Conservation (phyloP, 2,888 invertebrate genomes). For the Monopis laevigella region DNA sequence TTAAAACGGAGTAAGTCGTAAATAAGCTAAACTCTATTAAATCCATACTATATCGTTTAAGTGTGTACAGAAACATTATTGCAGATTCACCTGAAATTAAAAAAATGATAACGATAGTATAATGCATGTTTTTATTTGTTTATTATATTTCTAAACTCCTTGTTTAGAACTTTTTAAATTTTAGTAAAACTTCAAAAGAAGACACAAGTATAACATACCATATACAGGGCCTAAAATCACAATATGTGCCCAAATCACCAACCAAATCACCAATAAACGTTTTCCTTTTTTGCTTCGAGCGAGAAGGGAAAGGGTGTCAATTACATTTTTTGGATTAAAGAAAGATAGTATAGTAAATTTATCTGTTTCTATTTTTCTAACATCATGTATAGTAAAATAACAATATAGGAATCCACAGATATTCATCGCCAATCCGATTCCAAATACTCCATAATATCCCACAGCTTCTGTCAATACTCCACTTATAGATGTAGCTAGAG, state of each 20-base stretch:
- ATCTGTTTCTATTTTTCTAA: conserved; percentile 22
- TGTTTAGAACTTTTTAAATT: background rate
- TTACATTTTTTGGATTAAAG: conserved; percentile 42
- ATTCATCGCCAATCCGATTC: conserved; percentile 36
- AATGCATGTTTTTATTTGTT: background rate
- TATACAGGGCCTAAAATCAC: conserved; percentile 50
- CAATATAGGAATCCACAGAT: conserved; percentile 42
- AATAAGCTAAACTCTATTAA: conserved; percentile 60
- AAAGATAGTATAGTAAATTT: conserved; percentile 23
- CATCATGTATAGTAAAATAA: conserved; percentile 41
- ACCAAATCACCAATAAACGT: conserved; percentile 33
- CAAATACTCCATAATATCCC: conserved; percentile 55
- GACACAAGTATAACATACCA: conserved; percentile 31
- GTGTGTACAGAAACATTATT: conserved; percentile 53
- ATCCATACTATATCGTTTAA: conserved; percentile 61
- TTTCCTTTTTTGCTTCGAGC: conserved; percentile 31
- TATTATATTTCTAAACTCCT: background rate
- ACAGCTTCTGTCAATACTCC: conserved; percentile 53
- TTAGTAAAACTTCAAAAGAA: background rate
- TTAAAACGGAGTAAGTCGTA: conserved; percentile 49
- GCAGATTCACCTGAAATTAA: conserved; percentile 57
- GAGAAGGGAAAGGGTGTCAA: conserved; percentile 49
- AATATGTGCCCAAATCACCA: conserved; percentile 48
- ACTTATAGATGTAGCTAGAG: conserved; percentile 58
- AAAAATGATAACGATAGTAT: too few relatives aligned